Percentiles rank a stretch among this genome's conserved stretches.
phyloP scores from a whole-genome alignment of 2,888 invertebrate genomes.

The Smittia aterrima region DNA sequence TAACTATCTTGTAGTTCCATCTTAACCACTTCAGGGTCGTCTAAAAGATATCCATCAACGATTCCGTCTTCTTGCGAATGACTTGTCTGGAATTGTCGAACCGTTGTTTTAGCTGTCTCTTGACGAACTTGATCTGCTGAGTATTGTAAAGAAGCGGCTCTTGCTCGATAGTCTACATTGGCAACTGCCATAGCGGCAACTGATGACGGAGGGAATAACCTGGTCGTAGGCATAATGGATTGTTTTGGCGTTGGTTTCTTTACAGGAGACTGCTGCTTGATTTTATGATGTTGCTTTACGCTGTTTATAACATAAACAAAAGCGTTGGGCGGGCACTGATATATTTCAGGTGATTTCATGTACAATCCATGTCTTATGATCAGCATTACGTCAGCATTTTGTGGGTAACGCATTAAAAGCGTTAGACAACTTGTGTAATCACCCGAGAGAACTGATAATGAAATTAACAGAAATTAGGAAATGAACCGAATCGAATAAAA shows the following conservation, averaged over 20 bases:
- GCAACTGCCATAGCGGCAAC: background rate
- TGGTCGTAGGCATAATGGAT: conserved; percentile 25
- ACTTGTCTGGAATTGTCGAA: background rate
- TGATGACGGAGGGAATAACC: background rate
- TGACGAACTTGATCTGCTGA: conserved; percentile 44
- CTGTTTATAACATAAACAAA: conserved; percentile 48
- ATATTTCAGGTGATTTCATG: conserved; percentile 54
- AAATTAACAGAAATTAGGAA: conserved; percentile 26
- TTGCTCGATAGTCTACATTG: background rate
- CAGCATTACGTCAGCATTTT: conserved; percentile 61
- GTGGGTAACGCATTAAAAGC: conserved; percentile 67
- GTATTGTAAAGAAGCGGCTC: conserved; percentile 7
- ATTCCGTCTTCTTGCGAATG: conserved; percentile 45
- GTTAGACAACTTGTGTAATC: conserved; percentile 66
- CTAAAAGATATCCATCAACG: conserved; percentile 53
- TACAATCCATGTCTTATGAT: conserved; percentile 63
- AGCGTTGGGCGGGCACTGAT: conserved; percentile 50
- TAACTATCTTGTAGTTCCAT: conserved; percentile 55
- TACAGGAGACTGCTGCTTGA: background rate
- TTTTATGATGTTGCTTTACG: conserved; percentile 8
- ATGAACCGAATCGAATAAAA: background rate
- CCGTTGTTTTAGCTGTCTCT: conserved; percentile 6
- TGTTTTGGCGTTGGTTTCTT: conserved; percentile 8
- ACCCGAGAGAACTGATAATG: conserved; percentile 59
- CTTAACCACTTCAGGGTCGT: conserved; percentile 53